A percentile compares a stretch with the other conserved stretches of the same genome.
Conservation (phyloP, 1,140 invertebrate species). For the Philaenus spumarius region DNA sequence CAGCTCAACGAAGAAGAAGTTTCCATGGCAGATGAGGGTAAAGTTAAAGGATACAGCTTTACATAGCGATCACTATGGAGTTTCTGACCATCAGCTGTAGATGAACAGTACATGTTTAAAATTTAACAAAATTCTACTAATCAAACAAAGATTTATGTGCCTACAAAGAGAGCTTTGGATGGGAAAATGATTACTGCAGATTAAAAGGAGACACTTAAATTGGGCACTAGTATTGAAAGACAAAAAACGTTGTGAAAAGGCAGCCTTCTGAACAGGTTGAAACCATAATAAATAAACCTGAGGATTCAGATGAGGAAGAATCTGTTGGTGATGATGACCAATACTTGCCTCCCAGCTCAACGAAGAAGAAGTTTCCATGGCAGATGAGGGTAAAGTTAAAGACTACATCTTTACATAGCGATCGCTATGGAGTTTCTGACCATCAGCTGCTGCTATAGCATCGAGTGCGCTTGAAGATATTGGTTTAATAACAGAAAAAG, state of each 20-base stretch:
- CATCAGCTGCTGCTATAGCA: slow-evolving; percentile 31
- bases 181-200: too few relatives aligned
- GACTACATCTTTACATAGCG: slow-evolving; percentile 19
- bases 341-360: neutral
- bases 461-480: slow-evolving; percentile 30
- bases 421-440: slow-evolving; percentile 33
- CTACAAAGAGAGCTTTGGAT: too few relatives aligned
- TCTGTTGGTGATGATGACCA: neutral
- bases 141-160: too few relatives aligned
- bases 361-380: neutral
- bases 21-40: neutral
- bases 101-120: too few relatives aligned
- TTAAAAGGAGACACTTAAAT: too few relatives aligned
- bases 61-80: slow-evolving; percentile 29
- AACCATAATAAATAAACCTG: too few relatives aligned
- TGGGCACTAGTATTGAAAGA: too few relatives aligned
- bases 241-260: too few relatives aligned
- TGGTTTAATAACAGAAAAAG: slow-evolving; percentile 16
- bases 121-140: too few relatives aligned
- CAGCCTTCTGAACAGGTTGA: too few relatives aligned
- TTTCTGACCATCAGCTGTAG: slow-evolving; percentile 32
- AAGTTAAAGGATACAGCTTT: slow-evolving; percentile 7
- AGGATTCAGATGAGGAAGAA: too few relatives aligned
- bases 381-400: neutral
- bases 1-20: neutral